phyloP scores from a whole-genome alignment of 2,797 vertebrate species.

The Fistularia tabacaria region DNA sequence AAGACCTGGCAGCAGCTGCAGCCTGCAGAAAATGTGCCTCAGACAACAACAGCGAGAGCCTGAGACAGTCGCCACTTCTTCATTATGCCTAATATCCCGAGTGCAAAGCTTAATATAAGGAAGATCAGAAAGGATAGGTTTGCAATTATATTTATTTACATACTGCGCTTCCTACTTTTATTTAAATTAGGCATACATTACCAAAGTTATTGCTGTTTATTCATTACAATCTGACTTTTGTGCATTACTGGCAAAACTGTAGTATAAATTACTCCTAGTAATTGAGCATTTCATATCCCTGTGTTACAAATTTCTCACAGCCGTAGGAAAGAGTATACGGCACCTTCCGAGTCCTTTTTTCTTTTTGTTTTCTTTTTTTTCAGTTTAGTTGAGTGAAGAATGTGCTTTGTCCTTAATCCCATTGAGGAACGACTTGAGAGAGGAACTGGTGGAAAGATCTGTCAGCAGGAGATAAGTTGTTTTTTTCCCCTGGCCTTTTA shows the following conservation, averaged over 20 bases:
- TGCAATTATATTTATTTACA: constrained; percentile 58
- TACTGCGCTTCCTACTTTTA: constrained; percentile 20
- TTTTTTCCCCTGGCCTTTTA: constrained; percentile 1
- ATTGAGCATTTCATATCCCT: too few relatives aligned
- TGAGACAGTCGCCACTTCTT: constrained; percentile 58
- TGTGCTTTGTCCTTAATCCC: constrained; percentile 62
- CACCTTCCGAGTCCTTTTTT: constrained; percentile 43
- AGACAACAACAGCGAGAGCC: constrained; percentile 59
- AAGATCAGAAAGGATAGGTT: constrained; percentile 42
- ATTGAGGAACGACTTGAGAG: constrained; percentile 43
- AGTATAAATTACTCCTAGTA: too few relatives aligned
- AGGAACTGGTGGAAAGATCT: constrained; percentile 50
- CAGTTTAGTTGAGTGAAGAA: constrained; percentile 56
- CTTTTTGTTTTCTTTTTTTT: constrained; percentile 33
- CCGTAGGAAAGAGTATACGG: not conserved
- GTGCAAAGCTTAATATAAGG: constrained; percentile 46
- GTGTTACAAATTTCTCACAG: too few relatives aligned
- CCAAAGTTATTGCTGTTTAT: too few relatives aligned
- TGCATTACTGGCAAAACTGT: too few relatives aligned
- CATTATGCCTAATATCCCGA: constrained; percentile 41
- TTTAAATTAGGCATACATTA: too few relatives aligned
- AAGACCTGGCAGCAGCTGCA: constrained; percentile 80
- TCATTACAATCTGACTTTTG: too few relatives aligned
- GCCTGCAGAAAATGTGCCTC: constrained; percentile 66
- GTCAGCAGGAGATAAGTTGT: constrained; percentile 39